A percentile compares a stretch with the other conserved stretches of the same genome.
Evolutionary conservation across 2,888 invertebrate species (phyloP).

Genomic region (Pheosia tremula): DNA sequence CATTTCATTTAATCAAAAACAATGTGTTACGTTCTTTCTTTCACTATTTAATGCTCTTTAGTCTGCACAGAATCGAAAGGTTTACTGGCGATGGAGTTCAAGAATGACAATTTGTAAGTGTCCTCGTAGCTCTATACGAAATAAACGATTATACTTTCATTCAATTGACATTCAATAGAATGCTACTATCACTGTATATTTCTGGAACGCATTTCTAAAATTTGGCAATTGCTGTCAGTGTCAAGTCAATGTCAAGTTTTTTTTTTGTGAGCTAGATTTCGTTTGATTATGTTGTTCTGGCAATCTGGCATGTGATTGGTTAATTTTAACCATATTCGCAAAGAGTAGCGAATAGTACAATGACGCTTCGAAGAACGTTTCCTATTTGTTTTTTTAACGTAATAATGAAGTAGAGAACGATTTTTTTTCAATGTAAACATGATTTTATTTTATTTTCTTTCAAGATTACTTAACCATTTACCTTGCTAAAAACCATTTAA

Average conservation of each 20-base stretch:
- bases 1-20: too few species aligned
- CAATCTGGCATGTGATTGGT: neutral
- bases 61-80: too few species aligned
- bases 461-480: neutral
- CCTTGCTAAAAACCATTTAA: neutral
- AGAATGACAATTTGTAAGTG: too few species aligned
- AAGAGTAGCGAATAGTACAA: neutral
- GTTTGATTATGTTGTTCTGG: neutral
- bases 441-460: neutral
- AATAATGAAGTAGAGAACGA: neutral
- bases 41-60: too few species aligned
- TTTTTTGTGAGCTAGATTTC: slow-evolving; percentile 13
- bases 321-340: neutral
- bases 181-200: neutral
- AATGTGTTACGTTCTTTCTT: too few species aligned
- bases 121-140: too few species aligned
- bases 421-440: neutral
- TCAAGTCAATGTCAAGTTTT: slow-evolving; percentile 9
- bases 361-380: neutral
- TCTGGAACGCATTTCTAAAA: neutral
- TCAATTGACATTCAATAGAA: neutral
- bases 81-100: too few species aligned
- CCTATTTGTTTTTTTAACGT: neutral
- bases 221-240: slow-evolving; percentile 6
- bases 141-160: too few species aligned